Conservation (phyloP, 1,140 invertebrate species). For the Apocrypta bakeri region DNA sequence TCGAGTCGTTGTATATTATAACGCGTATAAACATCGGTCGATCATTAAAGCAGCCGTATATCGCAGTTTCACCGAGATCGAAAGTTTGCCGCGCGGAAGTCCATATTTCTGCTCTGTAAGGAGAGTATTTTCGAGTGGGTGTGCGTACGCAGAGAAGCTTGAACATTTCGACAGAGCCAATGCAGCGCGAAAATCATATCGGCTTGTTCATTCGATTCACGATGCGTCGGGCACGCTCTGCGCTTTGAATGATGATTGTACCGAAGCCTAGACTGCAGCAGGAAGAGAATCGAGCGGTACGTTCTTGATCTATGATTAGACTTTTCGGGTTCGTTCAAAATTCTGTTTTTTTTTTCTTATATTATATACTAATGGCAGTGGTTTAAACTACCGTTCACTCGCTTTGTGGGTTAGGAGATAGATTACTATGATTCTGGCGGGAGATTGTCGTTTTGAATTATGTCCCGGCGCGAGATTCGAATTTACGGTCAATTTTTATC, state of each 20-base stretch:
- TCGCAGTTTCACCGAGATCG: slow-evolving; percentile 39
- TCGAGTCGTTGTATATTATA: too few species aligned
- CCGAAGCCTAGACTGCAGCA: background rate
- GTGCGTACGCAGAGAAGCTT: background rate
- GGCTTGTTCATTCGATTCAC: background rate
- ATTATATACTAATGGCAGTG: background rate
- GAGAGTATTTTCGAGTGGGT: background rate
- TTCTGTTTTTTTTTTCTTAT: background rate
- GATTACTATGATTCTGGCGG: background rate
- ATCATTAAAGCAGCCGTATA: background rate
- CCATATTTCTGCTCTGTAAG: too few species aligned
- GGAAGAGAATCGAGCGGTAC: background rate
- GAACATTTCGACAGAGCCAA: slow-evolving; percentile 10
- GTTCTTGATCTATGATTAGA: background rate
- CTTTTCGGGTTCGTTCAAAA: background rate
- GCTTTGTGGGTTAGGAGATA: too few species aligned
- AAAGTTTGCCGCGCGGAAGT: slow-evolving; percentile 24
- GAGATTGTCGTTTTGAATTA: background rate
- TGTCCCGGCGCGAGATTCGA: background rate
- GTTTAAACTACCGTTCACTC: background rate
- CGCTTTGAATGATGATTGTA: too few species aligned
- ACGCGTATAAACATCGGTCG: too few species aligned
- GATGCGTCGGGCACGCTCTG: background rate
- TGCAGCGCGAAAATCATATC: background rate
- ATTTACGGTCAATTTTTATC: background rate